Conservation (phyloP, 2,797 vertebrate genomes). For the Paratrypauchen microcephalus region DNA sequence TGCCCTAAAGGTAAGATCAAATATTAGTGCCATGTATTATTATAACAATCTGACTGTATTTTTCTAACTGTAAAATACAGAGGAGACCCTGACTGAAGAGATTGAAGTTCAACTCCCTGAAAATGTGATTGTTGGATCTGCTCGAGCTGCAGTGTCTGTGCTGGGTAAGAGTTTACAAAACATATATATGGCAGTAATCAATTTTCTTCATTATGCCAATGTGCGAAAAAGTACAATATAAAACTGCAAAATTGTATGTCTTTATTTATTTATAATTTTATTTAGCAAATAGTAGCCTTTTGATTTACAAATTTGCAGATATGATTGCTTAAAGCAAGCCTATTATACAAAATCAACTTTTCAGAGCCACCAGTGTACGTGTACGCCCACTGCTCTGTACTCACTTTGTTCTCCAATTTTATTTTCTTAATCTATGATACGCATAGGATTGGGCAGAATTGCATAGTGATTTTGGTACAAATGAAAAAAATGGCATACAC, state of each 20-base stretch:
- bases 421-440: too few relatives aligned
- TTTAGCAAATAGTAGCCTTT: background rate
- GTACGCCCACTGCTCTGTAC: too few relatives aligned
- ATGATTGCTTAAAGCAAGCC: too few relatives aligned
- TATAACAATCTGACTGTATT: background rate
- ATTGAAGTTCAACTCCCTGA: slow-evolving; percentile 63
- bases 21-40: background rate
- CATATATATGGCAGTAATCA: too few relatives aligned
- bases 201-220: background rate
- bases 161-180: slow-evolving; percentile 67
- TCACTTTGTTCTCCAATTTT: too few relatives aligned
- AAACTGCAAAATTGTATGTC: too few relatives aligned
- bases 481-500: too few relatives aligned
- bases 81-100: slow-evolving; percentile 44
- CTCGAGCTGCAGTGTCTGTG: slow-evolving; percentile 69
- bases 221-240: too few relatives aligned
- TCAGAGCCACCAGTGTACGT: too few relatives aligned
- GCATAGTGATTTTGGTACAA: too few relatives aligned
- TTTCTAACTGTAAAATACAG: slow-evolving; percentile 29
- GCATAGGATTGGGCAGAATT: too few relatives aligned
- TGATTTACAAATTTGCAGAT: background rate
- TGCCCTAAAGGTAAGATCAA: slow-evolving; percentile 70
- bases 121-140: slow-evolving; percentile 73
- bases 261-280: background rate
- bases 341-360: too few relatives aligned